Evolutionary conservation across 1,140 invertebrate genomes (phyloP).

Genomic region (Philotrypesis tridentata): DNA sequence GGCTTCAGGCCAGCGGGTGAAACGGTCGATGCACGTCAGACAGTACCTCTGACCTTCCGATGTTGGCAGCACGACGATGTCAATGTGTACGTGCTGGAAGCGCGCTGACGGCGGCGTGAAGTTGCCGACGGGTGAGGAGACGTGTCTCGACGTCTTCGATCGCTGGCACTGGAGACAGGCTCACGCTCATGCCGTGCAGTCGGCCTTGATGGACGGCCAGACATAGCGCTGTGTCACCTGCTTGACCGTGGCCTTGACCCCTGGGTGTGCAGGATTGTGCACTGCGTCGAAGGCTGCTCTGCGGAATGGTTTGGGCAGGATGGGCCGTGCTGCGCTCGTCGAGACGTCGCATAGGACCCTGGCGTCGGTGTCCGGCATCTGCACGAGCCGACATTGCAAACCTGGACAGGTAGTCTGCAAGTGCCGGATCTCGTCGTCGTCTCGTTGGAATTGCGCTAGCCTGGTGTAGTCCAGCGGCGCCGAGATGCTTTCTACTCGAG

Average conservation of each 20-base stretch:
- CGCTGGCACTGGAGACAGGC: no score
- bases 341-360: background rate
- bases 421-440: background rate
- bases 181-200: no score
- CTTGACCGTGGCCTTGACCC: constrained; percentile 55
- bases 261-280: constrained; percentile 24
- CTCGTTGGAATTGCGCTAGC: background rate
- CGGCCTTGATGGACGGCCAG: constrained; percentile 48
- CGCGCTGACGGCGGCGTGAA: constrained; percentile 26
- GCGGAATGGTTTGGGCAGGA: background rate
- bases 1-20: background rate
- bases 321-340: background rate
- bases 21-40: background rate
- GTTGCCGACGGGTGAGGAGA: no score
- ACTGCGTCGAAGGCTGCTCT: background rate
- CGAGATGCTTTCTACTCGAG: background rate
- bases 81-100: constrained; percentile 46
- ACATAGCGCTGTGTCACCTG: constrained; percentile 29
- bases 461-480: background rate
- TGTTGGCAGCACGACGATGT: constrained; percentile 19
- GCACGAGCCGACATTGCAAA: background rate
- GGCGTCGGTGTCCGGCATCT: background rate
- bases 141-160: no score
- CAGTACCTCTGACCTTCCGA: constrained; percentile 3
- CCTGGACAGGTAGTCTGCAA: background rate